Evolutionary conservation across 2,888 invertebrate species (phyloP), one percentile per base, ranked within the genome.

Genomic region (Parascotia fuliginaria): DNA sequence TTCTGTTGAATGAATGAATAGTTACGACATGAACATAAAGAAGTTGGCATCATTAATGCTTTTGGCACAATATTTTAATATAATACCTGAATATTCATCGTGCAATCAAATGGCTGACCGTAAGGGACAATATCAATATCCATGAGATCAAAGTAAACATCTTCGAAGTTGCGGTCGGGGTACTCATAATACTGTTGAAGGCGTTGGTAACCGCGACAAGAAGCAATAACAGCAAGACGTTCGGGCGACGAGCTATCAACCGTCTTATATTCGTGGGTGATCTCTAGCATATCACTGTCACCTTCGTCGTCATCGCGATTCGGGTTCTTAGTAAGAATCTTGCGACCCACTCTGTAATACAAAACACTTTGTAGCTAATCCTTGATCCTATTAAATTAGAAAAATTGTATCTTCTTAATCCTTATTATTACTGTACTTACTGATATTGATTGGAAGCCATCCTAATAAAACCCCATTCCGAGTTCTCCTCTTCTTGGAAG

Each of bases 401-500:
- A n/a, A n/a, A n/a, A n/a, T n/a, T n/a, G n/a, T n/a, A n/a, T n/a
- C n/a, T n/a, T n/a, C n/a, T n/a, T n/a, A n/a, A n/a, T n/a, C n/a
- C n/a, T n/a, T n/a, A n/a, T n/a, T n/a, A n/a, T n/a, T n/a, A n/a
- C n/a, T 24, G 13, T 31, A 87, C 93, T 93, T 79, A 95, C 95
- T 94, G 94, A 72, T 94, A 94, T 70, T 94, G 93, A 76, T 94
- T 94, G 29, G 94, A 93, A 55, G 94, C 93, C 82, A 95, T 92
- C 69, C 94, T 92, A 59, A 93, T 92, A 79, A 95, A 95, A 60
- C 95, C 95, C 94, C 95, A 94, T 73, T 94, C 94, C 1, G 94
- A 94, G 70, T 93, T 92, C 36, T 94, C 93, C 77, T 95, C 95
- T 74, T 94, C 94, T 83, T 94, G 94, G 93, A 95, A 96, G 83